Base-by-base conservation (phyloP, 2,113 vertebrate species). In the Melanerpes formicivorus region DNA sequence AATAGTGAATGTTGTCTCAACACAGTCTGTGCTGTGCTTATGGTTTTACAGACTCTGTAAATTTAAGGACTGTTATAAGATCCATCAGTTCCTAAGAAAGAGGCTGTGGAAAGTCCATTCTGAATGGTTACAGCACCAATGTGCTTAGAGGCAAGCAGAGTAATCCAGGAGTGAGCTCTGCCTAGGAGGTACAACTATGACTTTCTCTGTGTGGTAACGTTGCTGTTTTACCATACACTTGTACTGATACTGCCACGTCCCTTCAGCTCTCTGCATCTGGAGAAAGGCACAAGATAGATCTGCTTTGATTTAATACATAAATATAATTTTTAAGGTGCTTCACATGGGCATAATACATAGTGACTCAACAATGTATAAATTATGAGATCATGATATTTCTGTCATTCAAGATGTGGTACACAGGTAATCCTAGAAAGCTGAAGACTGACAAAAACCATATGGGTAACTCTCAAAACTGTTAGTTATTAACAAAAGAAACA, bases 371-470 rank as follows among this genome's bases (percentile, higher is more conserved):
- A 94, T 59, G 65, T 90, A 78, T 91, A 95, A 87, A 87, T 96
- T 95, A 93, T 76, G 90, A 96, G 87, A 94, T 95, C 87, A 84
- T 90, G 93, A 91, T 75, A 94, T 90, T 94, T 93, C 90, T 96
- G 93, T 90, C 75, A 94, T 84, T 95, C 78, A 89, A 96, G 87
- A 87, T 12, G 25, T 56, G 54, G 59, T 63, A 63, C 64, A 70
- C 58, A 86, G 86, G 93, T 96, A 95, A 96, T 73, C 92, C 80
- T 95, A 95, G 94, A 97, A 97, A 97, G 82, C 67, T 91, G 78
- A 91, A 93, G 90, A 84, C n/a, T 96, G 95, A 96, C 91, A 93
- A 83, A 95, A 96, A 90, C 54, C 92, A 94, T 65, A 93, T 94
- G 95, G 37, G 30, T 73, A 93, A 76, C 50, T 81, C 75, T 92